A percentile compares a stretch with the other conserved stretches of the same genome.
phyloP scores from a whole-genome alignment of 2,797 vertebrate species.

The Gymnothorax reevesii region DNA sequence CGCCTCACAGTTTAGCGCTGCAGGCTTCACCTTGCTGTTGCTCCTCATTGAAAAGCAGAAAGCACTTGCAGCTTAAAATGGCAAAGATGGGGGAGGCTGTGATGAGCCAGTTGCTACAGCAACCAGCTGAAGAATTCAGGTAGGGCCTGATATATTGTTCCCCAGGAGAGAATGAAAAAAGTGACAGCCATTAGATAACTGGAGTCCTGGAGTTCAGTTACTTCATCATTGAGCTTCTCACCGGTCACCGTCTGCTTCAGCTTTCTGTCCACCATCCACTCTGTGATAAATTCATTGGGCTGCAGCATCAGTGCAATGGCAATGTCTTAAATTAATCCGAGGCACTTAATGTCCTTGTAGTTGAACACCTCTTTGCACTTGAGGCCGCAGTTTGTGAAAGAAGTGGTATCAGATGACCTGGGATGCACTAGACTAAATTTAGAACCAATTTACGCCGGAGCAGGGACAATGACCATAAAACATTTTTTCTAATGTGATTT shows the following conservation, averaged over 20 bases:
- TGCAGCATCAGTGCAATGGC: constrained; percentile 26
- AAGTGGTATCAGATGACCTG: not conserved
- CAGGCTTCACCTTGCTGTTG: not conserved
- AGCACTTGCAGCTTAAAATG: not conserved
- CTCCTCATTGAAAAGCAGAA: not conserved
- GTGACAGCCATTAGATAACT: constrained; percentile 20
- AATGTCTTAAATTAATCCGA: constrained; percentile 27
- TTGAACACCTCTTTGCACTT: constrained; percentile 16
- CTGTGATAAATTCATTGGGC: constrained; percentile 31
- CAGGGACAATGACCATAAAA: constrained; percentile 1
- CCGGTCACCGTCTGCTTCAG: constrained; percentile 18
- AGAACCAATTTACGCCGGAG: constrained; percentile 16
- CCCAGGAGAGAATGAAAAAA: constrained; percentile 8
- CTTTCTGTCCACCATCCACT: constrained; percentile 6
- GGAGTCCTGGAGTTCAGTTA: constrained; percentile 5
- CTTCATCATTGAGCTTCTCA: constrained; percentile 10
- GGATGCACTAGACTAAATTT: constrained; percentile 14
- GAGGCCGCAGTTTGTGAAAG: constrained; percentile 26
- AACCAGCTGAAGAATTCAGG: constrained; percentile 5
- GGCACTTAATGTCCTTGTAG: constrained; percentile 19
- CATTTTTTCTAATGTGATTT: constrained; percentile 13
- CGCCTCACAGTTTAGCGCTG: not conserved
- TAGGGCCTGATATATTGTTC: constrained; percentile 24
- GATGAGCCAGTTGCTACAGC: constrained; percentile 14
- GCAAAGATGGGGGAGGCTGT: not conserved